phyloP scores from a whole-genome alignment of 1,140 invertebrate genomes.

The Ceratina japonica region DNA sequence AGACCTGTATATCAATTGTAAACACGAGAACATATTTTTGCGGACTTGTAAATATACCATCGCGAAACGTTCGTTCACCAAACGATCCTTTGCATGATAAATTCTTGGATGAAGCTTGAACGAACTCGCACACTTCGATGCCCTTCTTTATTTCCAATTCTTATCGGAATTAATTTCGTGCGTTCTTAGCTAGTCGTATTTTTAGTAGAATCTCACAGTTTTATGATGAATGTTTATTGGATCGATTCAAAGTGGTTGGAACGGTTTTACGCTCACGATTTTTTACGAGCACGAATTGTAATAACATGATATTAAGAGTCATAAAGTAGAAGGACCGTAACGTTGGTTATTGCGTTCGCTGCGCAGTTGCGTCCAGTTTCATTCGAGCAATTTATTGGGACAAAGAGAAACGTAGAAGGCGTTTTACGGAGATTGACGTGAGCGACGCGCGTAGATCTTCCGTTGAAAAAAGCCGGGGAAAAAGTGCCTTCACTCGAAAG shows the following conservation, averaged over 20 bases:
- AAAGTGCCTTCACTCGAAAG: constrained; percentile 32
- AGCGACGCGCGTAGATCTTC: constrained; percentile 6
- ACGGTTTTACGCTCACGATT: no score
- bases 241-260: no score
- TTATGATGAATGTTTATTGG: not conserved
- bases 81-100: constrained; percentile 13
- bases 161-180: not conserved
- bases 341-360: not conserved
- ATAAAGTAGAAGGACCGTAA: no score
- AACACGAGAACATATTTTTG: constrained; percentile 6
- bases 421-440: not conserved
- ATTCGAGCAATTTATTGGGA: constrained; percentile 26
- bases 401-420: not conserved
- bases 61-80: not conserved
- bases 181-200: not conserved
- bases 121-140: not conserved
- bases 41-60: constrained; percentile 11
- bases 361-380: constrained; percentile 19
- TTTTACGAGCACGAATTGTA: not conserved
- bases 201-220: not conserved
- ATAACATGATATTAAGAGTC: not conserved
- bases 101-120: constrained; percentile 17
- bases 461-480: not conserved
- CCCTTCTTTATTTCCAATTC: not conserved
- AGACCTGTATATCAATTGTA: not conserved